Conservation (phyloP, 2,113 vertebrate genomes). For the Oreotragus oreotragus region DNA sequence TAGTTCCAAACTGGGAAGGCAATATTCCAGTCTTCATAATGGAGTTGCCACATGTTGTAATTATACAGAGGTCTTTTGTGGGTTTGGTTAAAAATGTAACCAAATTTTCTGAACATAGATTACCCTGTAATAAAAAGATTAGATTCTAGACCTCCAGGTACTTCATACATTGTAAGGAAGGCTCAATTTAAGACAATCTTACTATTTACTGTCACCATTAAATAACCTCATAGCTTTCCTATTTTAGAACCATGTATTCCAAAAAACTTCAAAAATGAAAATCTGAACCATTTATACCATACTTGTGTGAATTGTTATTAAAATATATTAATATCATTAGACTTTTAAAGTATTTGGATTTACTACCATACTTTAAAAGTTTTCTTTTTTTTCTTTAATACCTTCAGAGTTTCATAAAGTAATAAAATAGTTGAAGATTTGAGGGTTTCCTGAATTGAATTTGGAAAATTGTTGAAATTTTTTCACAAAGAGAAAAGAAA, state of each 20-base stretch:
- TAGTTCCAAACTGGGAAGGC: neutral
- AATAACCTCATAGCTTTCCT: neutral
- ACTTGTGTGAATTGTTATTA: neutral
- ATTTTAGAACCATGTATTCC: neutral
- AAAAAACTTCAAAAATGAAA: neutral
- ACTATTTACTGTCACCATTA: neutral
- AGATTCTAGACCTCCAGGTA: neutral
- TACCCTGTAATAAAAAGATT: neutral
- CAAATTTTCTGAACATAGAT: neutral
- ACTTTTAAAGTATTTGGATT: conserved; percentile 5
- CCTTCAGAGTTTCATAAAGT: neutral
- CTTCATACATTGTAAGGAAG: neutral
- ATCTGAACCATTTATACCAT: neutral
- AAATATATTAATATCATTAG: neutral
- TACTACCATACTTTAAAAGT: neutral
- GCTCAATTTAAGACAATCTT: neutral
- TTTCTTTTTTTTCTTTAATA: neutral
- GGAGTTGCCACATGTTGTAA: neutral
- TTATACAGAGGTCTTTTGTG: neutral
- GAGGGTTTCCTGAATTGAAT: neutral
- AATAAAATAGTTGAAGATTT: neutral
- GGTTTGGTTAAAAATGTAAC: neutral
- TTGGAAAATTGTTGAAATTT: neutral
- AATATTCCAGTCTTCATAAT: neutral
- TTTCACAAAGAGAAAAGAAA: neutral